These are phyloP conservation scores for Oreocharis arfaki DNA, from an alignment of 2,113 vertebrate genomes.

Conservation along the genomic window DNA sequence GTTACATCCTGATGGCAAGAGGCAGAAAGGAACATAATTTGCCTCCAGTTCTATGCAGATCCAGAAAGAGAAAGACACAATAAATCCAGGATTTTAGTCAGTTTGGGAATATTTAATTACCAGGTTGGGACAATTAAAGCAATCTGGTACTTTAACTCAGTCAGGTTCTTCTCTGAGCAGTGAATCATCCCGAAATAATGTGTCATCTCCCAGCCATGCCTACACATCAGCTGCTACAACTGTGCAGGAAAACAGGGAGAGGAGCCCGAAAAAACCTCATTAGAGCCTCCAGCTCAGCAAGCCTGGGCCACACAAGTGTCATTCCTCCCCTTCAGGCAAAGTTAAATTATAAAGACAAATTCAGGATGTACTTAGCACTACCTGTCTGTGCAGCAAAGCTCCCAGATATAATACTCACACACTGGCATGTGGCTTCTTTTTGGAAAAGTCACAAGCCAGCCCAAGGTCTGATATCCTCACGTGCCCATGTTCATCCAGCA, in stretches of 20 bases:
- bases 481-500: slow-evolving; percentile 93
- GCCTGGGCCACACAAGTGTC: neutral
- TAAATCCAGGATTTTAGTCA: neutral
- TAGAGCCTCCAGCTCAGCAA: neutral
- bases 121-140: slow-evolving; percentile 49
- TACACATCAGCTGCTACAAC: slow-evolving; percentile 59
- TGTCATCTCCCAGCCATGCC: slow-evolving; percentile 59
- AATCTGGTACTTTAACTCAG: slow-evolving; percentile 29
- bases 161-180: slow-evolving; percentile 12
- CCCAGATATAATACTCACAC: slow-evolving; percentile 78
- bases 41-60: neutral
- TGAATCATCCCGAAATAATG: slow-evolving; percentile 42
- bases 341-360: neutral
- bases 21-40: neutral
- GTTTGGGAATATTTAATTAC: slow-evolving; percentile 15
- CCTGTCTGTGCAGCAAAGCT: neutral
- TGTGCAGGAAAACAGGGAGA: slow-evolving; percentile 20
- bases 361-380: neutral
- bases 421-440: slow-evolving; percentile 97
- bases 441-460: slow-evolving; percentile 96
- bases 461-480: slow-evolving; percentile 96
- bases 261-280: neutral
- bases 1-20: neutral
- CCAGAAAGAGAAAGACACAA: neutral
- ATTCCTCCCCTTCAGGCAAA: neutral